Percentiles rank a stretch among this genome's conserved stretches.
These are phyloP conservation scores for Drosophila austrosaltans DNA, from an alignment of 2,888 invertebrate species.

Conservation along the genomic window DNA sequence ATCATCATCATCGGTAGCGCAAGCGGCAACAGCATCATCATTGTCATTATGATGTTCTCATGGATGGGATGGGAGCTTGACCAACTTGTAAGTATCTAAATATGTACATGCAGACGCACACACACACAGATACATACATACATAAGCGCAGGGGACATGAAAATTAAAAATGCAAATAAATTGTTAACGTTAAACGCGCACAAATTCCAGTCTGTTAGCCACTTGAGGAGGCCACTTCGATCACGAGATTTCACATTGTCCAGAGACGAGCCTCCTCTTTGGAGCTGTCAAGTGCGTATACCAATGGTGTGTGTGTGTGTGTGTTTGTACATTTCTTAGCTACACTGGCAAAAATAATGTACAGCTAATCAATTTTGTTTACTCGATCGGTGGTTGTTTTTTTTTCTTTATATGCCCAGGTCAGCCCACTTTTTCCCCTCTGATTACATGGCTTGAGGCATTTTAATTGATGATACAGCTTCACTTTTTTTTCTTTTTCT, in stretches of 20 bases:
- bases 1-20: slow-evolving; percentile 19
- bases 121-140: slow-evolving; percentile 17
- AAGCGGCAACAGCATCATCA: slow-evolving; percentile 6
- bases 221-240: slow-evolving; percentile 75
- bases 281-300: slow-evolving; percentile 42
- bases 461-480: slow-evolving; percentile 62
- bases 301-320: slow-evolving; percentile 9
- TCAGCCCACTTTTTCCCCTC: slow-evolving; percentile 40
- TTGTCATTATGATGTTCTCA: slow-evolving; percentile 12
- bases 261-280: slow-evolving; percentile 69
- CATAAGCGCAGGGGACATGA: slow-evolving; percentile 56
- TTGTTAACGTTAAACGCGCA: slow-evolving; percentile 74
- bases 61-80: slow-evolving; percentile 46
- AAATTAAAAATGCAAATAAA: slow-evolving; percentile 80
- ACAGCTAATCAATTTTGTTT: background rate
- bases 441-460: slow-evolving; percentile 56
- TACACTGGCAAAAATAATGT: slow-evolving; percentile 45
- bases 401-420: slow-evolving; percentile 33
- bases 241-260: slow-evolving; percentile 70
- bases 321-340: slow-evolving; percentile 35
- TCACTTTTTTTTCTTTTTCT: slow-evolving; percentile 32
- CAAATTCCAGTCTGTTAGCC: slow-evolving; percentile 61
- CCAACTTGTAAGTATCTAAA: slow-evolving; percentile 49
- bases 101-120: slow-evolving; percentile 18
- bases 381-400: background rate